Conservation (phyloP, 1,140 invertebrate species). For the Ctenoplectra terminalis region DNA sequence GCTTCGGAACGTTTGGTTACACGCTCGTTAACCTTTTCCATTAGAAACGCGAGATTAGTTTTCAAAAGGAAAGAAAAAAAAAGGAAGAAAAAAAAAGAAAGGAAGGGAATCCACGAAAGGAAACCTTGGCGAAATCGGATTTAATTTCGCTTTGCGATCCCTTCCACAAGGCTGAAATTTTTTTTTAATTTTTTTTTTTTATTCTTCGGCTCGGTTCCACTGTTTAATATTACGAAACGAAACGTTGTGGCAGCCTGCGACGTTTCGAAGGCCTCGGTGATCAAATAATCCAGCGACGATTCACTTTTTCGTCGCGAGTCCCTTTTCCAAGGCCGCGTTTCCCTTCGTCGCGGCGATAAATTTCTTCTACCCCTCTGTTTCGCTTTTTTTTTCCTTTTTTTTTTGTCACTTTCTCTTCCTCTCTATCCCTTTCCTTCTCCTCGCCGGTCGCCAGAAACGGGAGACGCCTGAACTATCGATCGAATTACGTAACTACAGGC, state of each 20-base stretch:
- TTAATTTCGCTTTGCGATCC: conserved; percentile 29
- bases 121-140: conserved; percentile 14
- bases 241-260: not conserved
- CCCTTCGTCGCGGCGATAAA: not conserved
- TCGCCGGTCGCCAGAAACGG: conserved; percentile 61
- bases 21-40: conserved; percentile 1
- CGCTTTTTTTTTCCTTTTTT: not conserved
- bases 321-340: conserved; percentile 28
- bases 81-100: too few species aligned
- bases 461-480: conserved; percentile 70
- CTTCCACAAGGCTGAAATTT: not conserved
- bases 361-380: conserved; percentile 23
- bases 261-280: not conserved
- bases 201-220: not conserved
- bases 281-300: conserved; percentile 17
- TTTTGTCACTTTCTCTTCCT: not conserved
- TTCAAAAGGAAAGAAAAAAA: too few species aligned
- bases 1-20: not conserved
- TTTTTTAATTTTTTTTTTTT: not conserved
- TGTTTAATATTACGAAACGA: conserved; percentile 24
- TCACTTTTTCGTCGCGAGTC: conserved; percentile 3
- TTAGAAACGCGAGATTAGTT: conserved; percentile 18
- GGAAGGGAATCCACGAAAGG: not conserved
- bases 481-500: conserved; percentile 67
- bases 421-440: conserved; percentile 30